Evolutionary conservation across 2,888 invertebrate genomes (phyloP), one percentile per base, ranked within the genome.

Genomic region (Lithophane semibrunnea): DNA sequence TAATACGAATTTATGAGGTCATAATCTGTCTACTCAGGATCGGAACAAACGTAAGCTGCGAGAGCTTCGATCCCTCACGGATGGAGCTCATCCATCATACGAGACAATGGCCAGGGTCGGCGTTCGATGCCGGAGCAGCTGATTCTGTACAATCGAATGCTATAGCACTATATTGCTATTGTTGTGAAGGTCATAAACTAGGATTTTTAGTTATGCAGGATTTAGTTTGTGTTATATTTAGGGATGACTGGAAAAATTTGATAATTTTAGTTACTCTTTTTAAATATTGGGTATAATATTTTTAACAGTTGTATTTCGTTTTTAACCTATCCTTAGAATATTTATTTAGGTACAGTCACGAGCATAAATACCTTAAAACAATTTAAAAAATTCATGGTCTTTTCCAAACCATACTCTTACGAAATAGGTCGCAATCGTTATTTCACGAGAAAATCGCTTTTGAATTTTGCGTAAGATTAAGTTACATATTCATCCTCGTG

Each of bases 61-160:
- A 82, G 83, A 84, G 80, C 79, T 84, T 83, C 80, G 77, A 80
- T 73, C 90, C 92, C 93, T 93, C 95, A 96, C 96, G 95, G 88
- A 82, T 87, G 63, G 66, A 84, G 89, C 83, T 91, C 93, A 95
- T 95, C 94, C 91, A 95, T 95, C 95, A 95, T 89, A 64, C 86
- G 74, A 80, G 89, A 94, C 95, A 95, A 95, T 90, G 72, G 67
- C 80, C 86, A 87, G 87, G 85, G 83, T 86, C 87, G 84, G 82
- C 84, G 88, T 83, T 87, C 86, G 85, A 84, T 82, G 78, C 79
- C 73, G 79, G 61, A 87, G 90, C 94, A 94, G 93, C 94, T 93
- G 94, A 93, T 91, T 90, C 72, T 72, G 64, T 71, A 75, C 77
- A 80, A 75, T 76, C 82, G 72, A 75, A 82, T 63, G 74, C 77